Percentiles rank a stretch among this genome's conserved stretches.
Conservation (phyloP, 2,888 invertebrate species). For the Trypoxylon attenuatum region DNA sequence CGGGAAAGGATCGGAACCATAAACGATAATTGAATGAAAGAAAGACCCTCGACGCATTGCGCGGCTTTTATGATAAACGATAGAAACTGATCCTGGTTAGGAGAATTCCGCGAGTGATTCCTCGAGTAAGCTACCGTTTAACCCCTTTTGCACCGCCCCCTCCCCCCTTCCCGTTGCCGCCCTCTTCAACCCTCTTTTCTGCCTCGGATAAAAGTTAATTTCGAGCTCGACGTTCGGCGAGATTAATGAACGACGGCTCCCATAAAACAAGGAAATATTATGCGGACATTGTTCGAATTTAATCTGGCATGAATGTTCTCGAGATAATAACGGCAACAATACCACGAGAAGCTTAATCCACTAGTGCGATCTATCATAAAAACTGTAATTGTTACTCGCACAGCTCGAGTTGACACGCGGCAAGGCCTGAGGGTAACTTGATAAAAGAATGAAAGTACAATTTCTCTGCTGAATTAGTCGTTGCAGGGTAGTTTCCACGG, state of each 20-base stretch:
- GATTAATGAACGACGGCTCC: background rate
- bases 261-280: background rate
- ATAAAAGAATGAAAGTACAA: slow-evolving; percentile 1
- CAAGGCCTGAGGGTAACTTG: background rate
- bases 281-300: background rate
- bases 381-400: background rate
- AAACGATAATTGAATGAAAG: background rate
- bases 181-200: too few relatives aligned
- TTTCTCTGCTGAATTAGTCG: slow-evolving; percentile 11
- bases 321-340: background rate
- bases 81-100: background rate
- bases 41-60: background rate
- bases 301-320: background rate
- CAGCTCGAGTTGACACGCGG: background rate
- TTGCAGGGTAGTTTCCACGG: background rate
- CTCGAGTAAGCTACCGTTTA: background rate
- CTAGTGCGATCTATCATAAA: background rate
- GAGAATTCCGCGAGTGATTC: background rate
- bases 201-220: background rate
- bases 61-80: background rate
- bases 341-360: background rate
- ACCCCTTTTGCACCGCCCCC: background rate
- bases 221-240: background rate
- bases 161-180: background rate
- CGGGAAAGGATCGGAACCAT: too few relatives aligned